These are phyloP conservation scores for Aculops lycopersici DNA, from an alignment of 1,140 invertebrate genomes.

Conservation along the genomic window DNA sequence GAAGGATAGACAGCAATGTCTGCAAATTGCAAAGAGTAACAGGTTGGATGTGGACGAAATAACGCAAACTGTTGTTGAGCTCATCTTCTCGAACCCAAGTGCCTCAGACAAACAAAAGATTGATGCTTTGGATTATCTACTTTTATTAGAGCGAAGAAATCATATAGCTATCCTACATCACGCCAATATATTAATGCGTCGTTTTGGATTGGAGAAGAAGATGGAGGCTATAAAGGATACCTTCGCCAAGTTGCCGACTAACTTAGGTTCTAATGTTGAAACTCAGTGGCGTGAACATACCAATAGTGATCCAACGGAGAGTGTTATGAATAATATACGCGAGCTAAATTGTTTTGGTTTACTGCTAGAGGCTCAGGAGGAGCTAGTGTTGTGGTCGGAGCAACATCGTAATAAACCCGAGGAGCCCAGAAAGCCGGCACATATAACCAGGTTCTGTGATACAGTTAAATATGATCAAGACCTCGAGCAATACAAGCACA, in stretches of 20 bases:
- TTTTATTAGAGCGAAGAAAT: slow-evolving; percentile 27
- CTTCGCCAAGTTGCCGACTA: slow-evolving; percentile 15
- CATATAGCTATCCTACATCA: slow-evolving; percentile 43
- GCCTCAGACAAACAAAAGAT: slow-evolving; percentile 35
- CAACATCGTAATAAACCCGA: slow-evolving; percentile 39
- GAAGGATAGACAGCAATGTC: slow-evolving; percentile 23
- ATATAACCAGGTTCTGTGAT: slow-evolving; percentile 38
- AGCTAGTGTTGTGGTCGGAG: slow-evolving; percentile 56
- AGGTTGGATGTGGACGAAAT: slow-evolving; percentile 50
- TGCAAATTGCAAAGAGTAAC: slow-evolving; percentile 30
- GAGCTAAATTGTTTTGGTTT: slow-evolving; percentile 21
- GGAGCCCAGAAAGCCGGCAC: slow-evolving; percentile 12
- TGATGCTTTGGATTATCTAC: slow-evolving; percentile 52
- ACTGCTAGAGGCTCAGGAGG: slow-evolving; percentile 36
- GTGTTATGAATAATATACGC: slow-evolving; percentile 18
- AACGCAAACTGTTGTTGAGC: slow-evolving; percentile 45
- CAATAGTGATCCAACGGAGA: slow-evolving; percentile 15
- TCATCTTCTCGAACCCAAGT: slow-evolving; percentile 19
- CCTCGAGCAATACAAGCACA: slow-evolving; percentile 34
- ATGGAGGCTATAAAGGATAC: slow-evolving; percentile 11
- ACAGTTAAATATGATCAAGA: slow-evolving; percentile 54
- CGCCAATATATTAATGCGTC: slow-evolving; percentile 54
- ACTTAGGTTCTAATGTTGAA: slow-evolving; percentile 27
- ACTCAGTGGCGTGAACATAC: slow-evolving; percentile 19
- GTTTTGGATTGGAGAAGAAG: slow-evolving; percentile 24